Conservation (phyloP, 2,888 invertebrate species). For the Cosmopolites sordidus region DNA sequence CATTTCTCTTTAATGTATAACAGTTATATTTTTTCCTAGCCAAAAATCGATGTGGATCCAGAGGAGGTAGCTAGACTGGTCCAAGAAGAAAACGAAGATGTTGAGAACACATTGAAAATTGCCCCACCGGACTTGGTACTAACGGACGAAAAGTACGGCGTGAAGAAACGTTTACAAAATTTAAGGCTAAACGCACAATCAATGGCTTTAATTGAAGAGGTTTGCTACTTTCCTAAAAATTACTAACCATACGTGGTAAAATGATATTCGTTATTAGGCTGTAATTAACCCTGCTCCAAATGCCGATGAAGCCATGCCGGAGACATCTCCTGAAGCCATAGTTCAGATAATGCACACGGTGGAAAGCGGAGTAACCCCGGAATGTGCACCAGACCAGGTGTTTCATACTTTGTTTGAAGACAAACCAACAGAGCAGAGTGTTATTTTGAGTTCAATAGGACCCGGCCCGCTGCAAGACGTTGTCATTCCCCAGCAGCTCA, state of each 20-base stretch:
- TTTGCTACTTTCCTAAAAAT: slow-evolving; percentile 16
- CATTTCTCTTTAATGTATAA: no score
- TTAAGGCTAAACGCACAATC: slow-evolving; percentile 37
- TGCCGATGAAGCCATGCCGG: slow-evolving; percentile 39
- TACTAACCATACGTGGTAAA: neutral
- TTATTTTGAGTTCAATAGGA: slow-evolving; percentile 39
- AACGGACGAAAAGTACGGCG: slow-evolving; percentile 35
- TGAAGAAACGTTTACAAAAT: slow-evolving; percentile 39
- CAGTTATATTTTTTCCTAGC: slow-evolving; percentile 7
- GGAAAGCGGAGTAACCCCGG: slow-evolving; percentile 41
- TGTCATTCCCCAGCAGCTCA: slow-evolving; percentile 38
- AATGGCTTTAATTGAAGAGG: slow-evolving; percentile 38
- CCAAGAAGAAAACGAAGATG: slow-evolving; percentile 42
- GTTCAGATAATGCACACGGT: slow-evolving; percentile 44
- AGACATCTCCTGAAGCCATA: slow-evolving; percentile 43
- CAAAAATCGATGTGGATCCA: slow-evolving; percentile 31
- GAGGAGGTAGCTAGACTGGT: slow-evolving; percentile 38
- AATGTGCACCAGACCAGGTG: slow-evolving; percentile 38
- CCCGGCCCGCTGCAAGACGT: slow-evolving; percentile 43
- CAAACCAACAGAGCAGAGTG: slow-evolving; percentile 28
- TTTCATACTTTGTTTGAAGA: slow-evolving; percentile 42
- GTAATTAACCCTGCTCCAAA: slow-evolving; percentile 35
- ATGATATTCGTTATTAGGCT: slow-evolving; percentile 29
- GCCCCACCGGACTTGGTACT: slow-evolving; percentile 39
- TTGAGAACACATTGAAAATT: slow-evolving; percentile 40